A percentile compares a stretch with the other conserved stretches of the same genome.
Evolutionary conservation across 64 coral and sea anemone genomes (phyloP).

Genomic region (Porites australiensis): DNA sequence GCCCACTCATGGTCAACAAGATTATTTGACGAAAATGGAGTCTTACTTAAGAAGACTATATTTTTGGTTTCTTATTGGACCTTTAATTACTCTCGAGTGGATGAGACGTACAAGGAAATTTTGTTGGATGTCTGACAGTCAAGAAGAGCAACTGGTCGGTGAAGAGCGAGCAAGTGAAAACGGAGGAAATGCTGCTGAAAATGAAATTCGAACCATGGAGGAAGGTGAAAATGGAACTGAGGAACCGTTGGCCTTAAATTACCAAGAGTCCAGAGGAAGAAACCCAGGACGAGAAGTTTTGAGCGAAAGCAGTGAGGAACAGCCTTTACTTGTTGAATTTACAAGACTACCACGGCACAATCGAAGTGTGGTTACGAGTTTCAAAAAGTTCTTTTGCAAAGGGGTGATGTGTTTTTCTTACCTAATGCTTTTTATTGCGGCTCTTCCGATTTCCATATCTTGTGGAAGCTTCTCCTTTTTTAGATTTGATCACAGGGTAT

Average conservation of each 20-base stretch:
- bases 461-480: too few relatives aligned
- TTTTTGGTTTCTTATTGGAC: not conserved
- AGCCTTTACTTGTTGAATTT: not conserved
- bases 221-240: not conserved
- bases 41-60: not conserved
- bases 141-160: not conserved
- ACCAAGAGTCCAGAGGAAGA: too few relatives aligned
- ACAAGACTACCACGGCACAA: not conserved
- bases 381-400: not conserved
- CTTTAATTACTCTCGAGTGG: not conserved
- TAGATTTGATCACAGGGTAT: too few relatives aligned
- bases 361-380: too few relatives aligned
- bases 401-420: not conserved
- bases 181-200: not conserved
- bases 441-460: too few relatives aligned
- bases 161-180: not conserved
- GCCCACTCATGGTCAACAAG: not conserved
- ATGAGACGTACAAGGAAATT: not conserved
- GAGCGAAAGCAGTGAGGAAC: not conserved
- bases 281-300: not conserved
- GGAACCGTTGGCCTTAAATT: not conserved
- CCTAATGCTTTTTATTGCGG: not conserved
- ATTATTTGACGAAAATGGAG: not conserved
- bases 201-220: conserved; percentile 3
- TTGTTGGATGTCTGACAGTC: not conserved